Base-by-base conservation (phyloP, 2,888 invertebrate species). In the Gibbula magus region DNA sequence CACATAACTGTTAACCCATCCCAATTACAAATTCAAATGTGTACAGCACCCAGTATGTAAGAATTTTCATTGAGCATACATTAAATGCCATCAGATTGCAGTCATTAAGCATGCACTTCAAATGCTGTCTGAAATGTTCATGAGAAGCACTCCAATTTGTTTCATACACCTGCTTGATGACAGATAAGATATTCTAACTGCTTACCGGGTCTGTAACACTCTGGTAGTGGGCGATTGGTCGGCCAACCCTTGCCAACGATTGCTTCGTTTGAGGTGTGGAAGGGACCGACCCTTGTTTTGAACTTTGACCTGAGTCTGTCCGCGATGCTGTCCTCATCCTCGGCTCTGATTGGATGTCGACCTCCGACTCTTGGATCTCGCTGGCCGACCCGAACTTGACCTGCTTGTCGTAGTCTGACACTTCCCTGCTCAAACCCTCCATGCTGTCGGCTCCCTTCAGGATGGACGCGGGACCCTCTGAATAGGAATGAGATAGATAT, bases 121-220 rank as follows among this genome's bases (percentile, higher is more conserved):
- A n/a, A n/a, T n/a, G n/a, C n/a, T n/a, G n/a, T n/a, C n/a, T n/a
- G n/a, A n/a, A n/a, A n/a, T n/a, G n/a, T n/a, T n/a, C n/a, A n/a
- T n/a, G n/a, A n/a, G n/a, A n/a, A n/a, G n/a, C n/a, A n/a, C n/a
- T n/a, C n/a, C n/a, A n/a, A n/a, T n/a, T n/a, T n/a, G n/a, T n/a
- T n/a, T n/a, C n/a, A n/a, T n/a, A n/a, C n/a, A n/a, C n/a, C n/a
- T n/a, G n/a, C n/a, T n/a, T n/a, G n/a, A n/a, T n/a, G n/a, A n/a
- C n/a, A n/a, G n/a, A n/a, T n/a, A n/a, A n/a, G n/a, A n/a, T n/a
- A n/a, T n/a, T n/a, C n/a, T 35, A 35, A 7, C 7, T 35, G 35
- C 91, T 85, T 84, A 91, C 91, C 5, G 91, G 91, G 77, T 91
- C 90, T n/a, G 86, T 84, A 7, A 88, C 83, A 16, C 87, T 84